These are phyloP conservation scores for Sebastes iracundus DNA, from an alignment of 2,797 vertebrate genomes.

Conservation along the genomic window DNA sequence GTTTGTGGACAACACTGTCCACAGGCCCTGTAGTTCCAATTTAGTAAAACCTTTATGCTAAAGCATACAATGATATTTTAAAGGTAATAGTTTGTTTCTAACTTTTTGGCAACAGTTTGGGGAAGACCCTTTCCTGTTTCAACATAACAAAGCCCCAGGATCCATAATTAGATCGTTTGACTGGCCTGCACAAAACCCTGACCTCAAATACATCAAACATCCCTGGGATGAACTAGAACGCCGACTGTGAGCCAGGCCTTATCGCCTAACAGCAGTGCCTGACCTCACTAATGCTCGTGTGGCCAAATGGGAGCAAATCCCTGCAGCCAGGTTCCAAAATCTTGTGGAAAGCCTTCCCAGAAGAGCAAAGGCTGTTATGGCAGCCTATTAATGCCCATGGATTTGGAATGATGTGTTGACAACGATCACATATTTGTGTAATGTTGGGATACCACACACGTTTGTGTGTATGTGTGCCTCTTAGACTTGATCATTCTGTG, in stretches of 20 bases:
- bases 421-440: background rate
- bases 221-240: background rate
- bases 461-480: background rate
- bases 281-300: background rate
- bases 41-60: background rate
- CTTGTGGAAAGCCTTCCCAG: background rate
- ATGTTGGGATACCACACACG: background rate
- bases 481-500: background rate
- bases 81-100: background rate
- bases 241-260: background rate
- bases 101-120: background rate
- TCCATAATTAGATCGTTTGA: background rate
- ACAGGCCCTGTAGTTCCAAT: background rate
- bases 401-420: background rate
- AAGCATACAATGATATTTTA: background rate
- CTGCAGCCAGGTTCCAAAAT: background rate
- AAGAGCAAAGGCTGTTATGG: background rate
- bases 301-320: conserved; percentile 11
- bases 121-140: background rate
- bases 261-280: background rate
- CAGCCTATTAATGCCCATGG: background rate
- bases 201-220: background rate
- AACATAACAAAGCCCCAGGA: background rate
- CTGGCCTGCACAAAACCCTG: background rate
- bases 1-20: background rate